These are phyloP conservation scores for Zalophus californianus DNA, from an alignment of 2,797 vertebrate genomes.

Conservation along the genomic window DNA sequence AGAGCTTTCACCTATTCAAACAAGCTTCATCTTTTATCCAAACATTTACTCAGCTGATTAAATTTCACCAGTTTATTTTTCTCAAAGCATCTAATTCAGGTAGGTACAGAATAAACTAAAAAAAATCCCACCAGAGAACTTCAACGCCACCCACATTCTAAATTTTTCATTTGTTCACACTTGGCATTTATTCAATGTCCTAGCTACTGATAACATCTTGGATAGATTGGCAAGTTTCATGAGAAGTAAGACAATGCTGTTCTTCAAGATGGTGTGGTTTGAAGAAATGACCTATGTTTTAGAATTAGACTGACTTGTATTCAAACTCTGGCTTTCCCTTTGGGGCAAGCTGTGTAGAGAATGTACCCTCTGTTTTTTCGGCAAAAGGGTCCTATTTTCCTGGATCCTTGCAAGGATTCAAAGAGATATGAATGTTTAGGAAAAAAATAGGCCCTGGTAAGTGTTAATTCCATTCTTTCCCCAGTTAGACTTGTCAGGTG, in stretches of 20 bases:
- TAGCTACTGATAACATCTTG: conserved; percentile 26
- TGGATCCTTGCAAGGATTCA: conserved; percentile 22
- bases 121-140: background rate
- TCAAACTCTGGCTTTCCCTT: background rate
- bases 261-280: conserved; percentile 11
- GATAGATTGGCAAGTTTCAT: background rate
- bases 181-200: conserved; percentile 1
- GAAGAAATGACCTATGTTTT: background rate
- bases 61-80: conserved; percentile 52
- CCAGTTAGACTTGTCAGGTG: background rate
- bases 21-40: conserved; percentile 32
- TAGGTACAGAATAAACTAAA: conserved; percentile 36
- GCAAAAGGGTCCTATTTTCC: background rate
- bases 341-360: background rate
- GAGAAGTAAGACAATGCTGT: conserved; percentile 2
- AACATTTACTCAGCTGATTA: conserved; percentile 60
- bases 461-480: background rate
- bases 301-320: background rate
- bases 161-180: conserved; percentile 17
- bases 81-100: conserved; percentile 31
- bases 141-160: background rate
- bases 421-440: background rate
- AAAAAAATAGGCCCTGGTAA: background rate
- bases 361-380: background rate
- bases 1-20: conserved; percentile 17